Conservation (phyloP, 2,797 vertebrate genomes). For the Rhincodon typus region DNA sequence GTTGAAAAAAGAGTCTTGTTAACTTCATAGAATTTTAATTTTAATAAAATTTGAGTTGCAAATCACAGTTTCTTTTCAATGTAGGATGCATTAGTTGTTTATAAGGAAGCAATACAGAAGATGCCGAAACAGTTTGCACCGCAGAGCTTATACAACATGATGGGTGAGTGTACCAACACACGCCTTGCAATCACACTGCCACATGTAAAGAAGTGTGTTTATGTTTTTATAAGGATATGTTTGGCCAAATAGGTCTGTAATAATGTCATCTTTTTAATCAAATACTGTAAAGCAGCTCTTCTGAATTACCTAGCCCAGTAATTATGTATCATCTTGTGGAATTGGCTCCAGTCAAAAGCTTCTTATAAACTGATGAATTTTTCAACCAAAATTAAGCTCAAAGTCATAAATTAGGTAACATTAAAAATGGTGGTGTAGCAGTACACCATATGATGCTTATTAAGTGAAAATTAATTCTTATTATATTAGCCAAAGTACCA, state of each 20-base stretch:
- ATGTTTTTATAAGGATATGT: not conserved
- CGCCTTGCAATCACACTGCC: conserved; percentile 39
- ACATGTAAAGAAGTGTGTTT: conserved; percentile 12
- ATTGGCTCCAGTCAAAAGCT: not conserved
- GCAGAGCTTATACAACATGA: conserved; percentile 99
- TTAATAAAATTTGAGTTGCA: not conserved
- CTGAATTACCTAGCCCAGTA: conserved; percentile 20
- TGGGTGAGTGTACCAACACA: conserved; percentile 72
- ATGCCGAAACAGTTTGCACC: conserved; percentile 97
- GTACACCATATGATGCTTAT: conserved; percentile 27
- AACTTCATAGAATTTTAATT: not conserved
- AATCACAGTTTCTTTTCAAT: conserved; percentile 40
- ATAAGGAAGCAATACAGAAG: conserved; percentile 95
- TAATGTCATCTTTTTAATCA: conserved; percentile 21
- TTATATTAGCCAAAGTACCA: conserved; percentile 35
- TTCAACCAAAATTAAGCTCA: conserved; percentile 14
- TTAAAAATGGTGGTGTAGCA: not conserved
- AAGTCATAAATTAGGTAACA: not conserved
- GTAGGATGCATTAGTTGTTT: conserved; percentile 87
- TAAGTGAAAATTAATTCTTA: conserved; percentile 15
- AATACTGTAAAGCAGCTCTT: not conserved
- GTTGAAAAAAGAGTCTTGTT: not conserved
- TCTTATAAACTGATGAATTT: conserved; percentile 17
- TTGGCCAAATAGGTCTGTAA: not conserved
- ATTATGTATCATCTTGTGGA: not conserved